These are phyloP conservation scores for Parnassius smintheus DNA, from an alignment of 2,888 invertebrate genomes.

Conservation along the genomic window DNA sequence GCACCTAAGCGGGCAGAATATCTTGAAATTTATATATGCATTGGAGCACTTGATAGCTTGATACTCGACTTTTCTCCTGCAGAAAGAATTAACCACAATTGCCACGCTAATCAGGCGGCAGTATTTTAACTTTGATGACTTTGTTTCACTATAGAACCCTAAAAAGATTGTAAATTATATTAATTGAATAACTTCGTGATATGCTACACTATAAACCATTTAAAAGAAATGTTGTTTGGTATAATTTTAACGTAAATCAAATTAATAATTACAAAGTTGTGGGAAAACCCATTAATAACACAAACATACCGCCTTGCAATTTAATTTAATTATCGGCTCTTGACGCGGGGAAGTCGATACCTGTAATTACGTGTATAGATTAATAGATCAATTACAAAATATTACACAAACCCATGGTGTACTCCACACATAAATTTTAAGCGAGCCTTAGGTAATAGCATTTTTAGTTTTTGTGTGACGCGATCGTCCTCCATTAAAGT, in stretches of 20 bases:
- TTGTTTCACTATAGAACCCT: too few relatives aligned
- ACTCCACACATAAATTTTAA: neutral
- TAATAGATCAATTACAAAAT: neutral
- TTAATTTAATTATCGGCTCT: neutral
- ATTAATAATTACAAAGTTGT: conserved; percentile 1
- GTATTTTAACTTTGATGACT: too few relatives aligned
- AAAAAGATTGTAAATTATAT: neutral
- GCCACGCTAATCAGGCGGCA: too few relatives aligned
- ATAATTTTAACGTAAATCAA: conserved; percentile 12
- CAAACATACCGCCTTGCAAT: conserved; percentile 10
- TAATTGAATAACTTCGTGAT: neutral
- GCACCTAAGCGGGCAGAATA: too few relatives aligned
- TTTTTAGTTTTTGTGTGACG: neutral
- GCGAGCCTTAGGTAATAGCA: neutral
- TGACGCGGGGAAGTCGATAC: neutral
- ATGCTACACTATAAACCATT: neutral
- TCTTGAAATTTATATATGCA: too few relatives aligned
- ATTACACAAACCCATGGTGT: neutral
- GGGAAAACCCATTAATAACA: conserved; percentile 6
- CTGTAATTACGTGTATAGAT: neutral
- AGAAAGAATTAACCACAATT: too few relatives aligned
- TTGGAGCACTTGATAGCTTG: too few relatives aligned
- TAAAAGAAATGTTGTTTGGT: neutral
- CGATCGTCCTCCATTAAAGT: too few relatives aligned
- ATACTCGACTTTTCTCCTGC: too few relatives aligned